phyloP scores from a whole-genome alignment of 2,797 vertebrate genomes.

The Martes flavigula region DNA sequence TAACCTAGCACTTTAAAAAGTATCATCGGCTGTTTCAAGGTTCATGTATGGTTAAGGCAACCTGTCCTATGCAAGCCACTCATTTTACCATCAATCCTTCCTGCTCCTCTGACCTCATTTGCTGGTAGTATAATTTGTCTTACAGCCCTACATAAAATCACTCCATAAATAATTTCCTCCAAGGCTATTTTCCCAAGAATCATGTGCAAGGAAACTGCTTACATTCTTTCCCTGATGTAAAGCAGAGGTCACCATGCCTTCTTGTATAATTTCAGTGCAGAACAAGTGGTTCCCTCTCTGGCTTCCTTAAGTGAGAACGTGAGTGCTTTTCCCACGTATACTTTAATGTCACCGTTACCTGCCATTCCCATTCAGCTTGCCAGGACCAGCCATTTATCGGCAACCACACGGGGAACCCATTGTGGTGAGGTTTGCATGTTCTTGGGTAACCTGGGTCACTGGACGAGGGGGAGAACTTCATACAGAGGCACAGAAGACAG shows the following conservation, averaged over 20 bases:
- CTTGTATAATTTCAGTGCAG: conserved; percentile 72
- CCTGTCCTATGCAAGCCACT: conserved; percentile 69
- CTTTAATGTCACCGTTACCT: conserved; percentile 76
- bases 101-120: conserved; percentile 84
- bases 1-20: conserved; percentile 3
- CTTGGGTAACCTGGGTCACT: not conserved
- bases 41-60: conserved; percentile 72
- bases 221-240: conserved; percentile 71
- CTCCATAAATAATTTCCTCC: conserved; percentile 84
- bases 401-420: not conserved
- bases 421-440: not conserved
- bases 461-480: not conserved
- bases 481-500: not conserved
- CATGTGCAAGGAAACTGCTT: conserved; percentile 82
- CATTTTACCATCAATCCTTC: conserved; percentile 74
- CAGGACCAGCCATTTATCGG: not conserved
- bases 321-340: conserved; percentile 49
- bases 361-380: not conserved
- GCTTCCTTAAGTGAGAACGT: conserved; percentile 63
- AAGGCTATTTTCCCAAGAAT: conserved; percentile 83
- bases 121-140: conserved; percentile 86
- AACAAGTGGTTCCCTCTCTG: conserved; percentile 40
- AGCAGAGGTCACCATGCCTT: conserved; percentile 77
- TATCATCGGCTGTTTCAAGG: conserved; percentile 69
- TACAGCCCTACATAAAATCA: conserved; percentile 84